Evolutionary conservation across 1,140 invertebrate species (phyloP), one percentile per base, ranked within the genome.

Genomic region (Plutomurus gul): DNA sequence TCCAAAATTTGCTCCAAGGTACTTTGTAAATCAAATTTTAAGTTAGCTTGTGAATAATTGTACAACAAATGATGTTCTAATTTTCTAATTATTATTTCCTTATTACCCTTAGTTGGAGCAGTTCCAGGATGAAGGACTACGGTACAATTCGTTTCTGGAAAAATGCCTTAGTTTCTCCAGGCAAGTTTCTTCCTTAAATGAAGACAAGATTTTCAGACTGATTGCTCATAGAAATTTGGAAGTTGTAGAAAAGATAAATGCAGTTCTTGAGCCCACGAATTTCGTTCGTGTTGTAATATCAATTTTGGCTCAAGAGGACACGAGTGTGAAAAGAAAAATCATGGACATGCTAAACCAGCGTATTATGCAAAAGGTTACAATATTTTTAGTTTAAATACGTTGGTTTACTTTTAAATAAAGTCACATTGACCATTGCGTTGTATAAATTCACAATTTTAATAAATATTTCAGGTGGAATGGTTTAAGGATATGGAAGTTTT

Each of bases 401-500:
- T n/a, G n/a, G n/a, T n/a, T 16, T 33, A 37, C 11, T 36, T 25
- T 11, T 65, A 6, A 65, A 65, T 20, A 16, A 16, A 65, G 13
- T 16, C 11, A 27, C 2, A 4, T 18, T 65, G 10, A 70, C 16
- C 33, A 10, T 43, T n/a, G 6, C n/a, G 4, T 27, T 2, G 18
- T 43, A 16, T 74, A 11, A n/a, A 25, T 33, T 33, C 16, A 18
- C 1, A 13, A 13, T 10, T 65, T 5, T 11, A n/a, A n/a, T n/a
- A 43, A 43, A 10, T 22, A 18, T 72, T 51, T 4, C 16, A 81
- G 80, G 10, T 81, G n/a, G 82, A 84, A 47, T 84, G 82, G 82
- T 82, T 84, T 47, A 74, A 56, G 13, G 51, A 84, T 27, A 7
- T 49, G 3, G 30, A 75, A 46, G 49, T 79, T 75, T 84, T 96